phyloP scores from a whole-genome alignment of 2,797 vertebrate genomes.

The Arctocebus calabarensis region DNA sequence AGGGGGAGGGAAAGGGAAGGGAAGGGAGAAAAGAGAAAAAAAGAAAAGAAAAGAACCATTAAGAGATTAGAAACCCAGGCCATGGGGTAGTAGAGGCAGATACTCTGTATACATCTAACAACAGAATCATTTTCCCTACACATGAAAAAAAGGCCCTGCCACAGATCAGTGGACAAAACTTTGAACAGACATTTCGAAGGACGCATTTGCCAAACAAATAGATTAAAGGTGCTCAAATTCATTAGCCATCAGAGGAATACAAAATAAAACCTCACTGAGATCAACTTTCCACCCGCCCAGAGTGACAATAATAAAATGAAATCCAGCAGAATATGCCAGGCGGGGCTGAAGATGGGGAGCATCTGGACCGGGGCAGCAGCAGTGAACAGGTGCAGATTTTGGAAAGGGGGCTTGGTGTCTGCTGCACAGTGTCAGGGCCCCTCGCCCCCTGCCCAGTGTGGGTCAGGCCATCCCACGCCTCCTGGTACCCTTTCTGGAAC shows the following conservation, averaged over 20 bases:
- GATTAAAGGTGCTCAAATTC: not conserved
- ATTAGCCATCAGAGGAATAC: not conserved
- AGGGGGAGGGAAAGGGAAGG: too few relatives aligned
- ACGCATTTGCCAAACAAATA: not conserved
- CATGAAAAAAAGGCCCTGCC: not conserved
- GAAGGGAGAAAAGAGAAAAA: too few relatives aligned
- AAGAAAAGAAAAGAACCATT: not conserved
- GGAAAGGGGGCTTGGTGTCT: not conserved
- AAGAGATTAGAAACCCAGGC: too few relatives aligned
- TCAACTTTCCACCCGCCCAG: not conserved
- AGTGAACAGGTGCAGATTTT: accelerated
- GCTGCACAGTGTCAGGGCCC: too few relatives aligned
- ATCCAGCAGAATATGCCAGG: not conserved
- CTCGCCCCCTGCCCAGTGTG: too few relatives aligned
- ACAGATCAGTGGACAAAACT: not conserved
- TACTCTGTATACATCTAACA: not conserved
- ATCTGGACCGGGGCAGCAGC: too few relatives aligned
- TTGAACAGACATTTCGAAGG: not conserved
- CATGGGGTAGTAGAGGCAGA: not conserved
- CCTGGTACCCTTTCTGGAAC: not conserved
- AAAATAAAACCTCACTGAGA: not conserved
- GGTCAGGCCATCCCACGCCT: not conserved
- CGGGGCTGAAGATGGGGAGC: too few relatives aligned
- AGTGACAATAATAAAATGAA: not conserved
- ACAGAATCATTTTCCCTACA: not conserved